Base-by-base conservation (phyloP, 2,888 invertebrate species). In the Poecilobothrus nobilitatus region DNA sequence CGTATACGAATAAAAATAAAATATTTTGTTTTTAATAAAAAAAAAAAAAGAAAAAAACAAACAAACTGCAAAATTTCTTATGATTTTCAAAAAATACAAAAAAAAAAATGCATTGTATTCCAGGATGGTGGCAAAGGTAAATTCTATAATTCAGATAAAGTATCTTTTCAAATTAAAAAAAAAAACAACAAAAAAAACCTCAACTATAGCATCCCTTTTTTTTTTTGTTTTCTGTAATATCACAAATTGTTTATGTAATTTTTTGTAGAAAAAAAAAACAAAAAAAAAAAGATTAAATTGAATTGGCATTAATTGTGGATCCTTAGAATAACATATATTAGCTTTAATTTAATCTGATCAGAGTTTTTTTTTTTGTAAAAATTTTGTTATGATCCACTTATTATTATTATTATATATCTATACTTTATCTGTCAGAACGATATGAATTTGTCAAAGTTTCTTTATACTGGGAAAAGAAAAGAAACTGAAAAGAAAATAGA, bases 101-200 rank as follows among this genome's bases (percentile, higher is more conserved):
- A 41, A 41, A 41, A 6, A 41, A 9, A 18, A 18, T 53, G 7
- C 53, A 53, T 53, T 53, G 53, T 53, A 53, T 53, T 53, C 53
- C 53, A 53, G 53, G 53, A 53, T 53, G 53, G 53, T 53, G 53
- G 53, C 53, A 53, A 53, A 53, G 53, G 53, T 53, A 53, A 53
- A 53, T 53, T 53, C 12, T 53, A 53, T 53, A 53, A 53, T 53
- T 53, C 53, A 6, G n/a, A 53, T 53, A 15, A 18, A 53, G 2
- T 53, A 12, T 53, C 53, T n/a, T n/a, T 18, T 53, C 7, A 53
- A 53, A 53, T 53, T 18, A 53, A 18, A 53, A 2, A n/a, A 8
- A 12, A 12, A 41, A 15, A 41, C 5, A 27, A 27, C 5, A 27
- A 27, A 27, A 2, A 27, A 27, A 27, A n/a, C n/a, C 27, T 27